Evolutionary conservation across 2,113 vertebrate genomes (phyloP), one percentile per base, ranked within the genome.

Genomic region (Mastomys natalensis): DNA sequence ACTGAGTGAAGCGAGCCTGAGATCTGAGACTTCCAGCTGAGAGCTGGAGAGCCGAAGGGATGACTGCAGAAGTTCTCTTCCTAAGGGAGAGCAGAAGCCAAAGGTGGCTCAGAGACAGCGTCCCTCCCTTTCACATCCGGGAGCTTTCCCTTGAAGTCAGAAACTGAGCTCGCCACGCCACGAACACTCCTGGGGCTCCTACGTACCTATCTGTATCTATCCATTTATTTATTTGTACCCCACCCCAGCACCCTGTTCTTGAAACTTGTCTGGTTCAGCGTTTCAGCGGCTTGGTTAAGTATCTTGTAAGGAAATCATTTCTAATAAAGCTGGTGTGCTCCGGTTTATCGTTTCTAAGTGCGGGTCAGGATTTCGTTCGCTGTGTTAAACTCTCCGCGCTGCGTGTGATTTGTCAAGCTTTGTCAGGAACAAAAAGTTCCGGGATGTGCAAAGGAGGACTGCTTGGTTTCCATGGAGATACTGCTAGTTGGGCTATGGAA

Each of bases 391-490:
- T 99, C 99, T 99, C 98, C 98, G 97, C 99, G 99, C 99, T 99
- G 99, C 99, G 99, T 99, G 99, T 98, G 99, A 99, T 99, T 99
- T 99, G 99, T 99, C 99, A 99, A 99, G 99, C 99, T 99, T 99
- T 99, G 99, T 99, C 99, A 99, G 98, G 98, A 99, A 99, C 99
- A 99, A 99, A 99, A 99, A 99, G 99, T 99, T 99, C 98, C 95
- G 98, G 98, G 99, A 99, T 99, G 99, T 99, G 99, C 98, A 99
- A 99, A 99, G 98, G 99, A 99, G 99, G 99, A 99, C 99, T 99
- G 99, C 98, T 98, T 99, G 99, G 99, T 99, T 99, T 98, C 99
- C 99, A 99, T 99, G 99, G 99, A 99, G 98, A 99, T 99, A 98
- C 99, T 98, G 99, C 99, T 99, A 99, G 99, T 99, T 99, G 99